Base-by-base conservation (phyloP, 2,888 invertebrate genomes). In the Acrobasis consociella region DNA sequence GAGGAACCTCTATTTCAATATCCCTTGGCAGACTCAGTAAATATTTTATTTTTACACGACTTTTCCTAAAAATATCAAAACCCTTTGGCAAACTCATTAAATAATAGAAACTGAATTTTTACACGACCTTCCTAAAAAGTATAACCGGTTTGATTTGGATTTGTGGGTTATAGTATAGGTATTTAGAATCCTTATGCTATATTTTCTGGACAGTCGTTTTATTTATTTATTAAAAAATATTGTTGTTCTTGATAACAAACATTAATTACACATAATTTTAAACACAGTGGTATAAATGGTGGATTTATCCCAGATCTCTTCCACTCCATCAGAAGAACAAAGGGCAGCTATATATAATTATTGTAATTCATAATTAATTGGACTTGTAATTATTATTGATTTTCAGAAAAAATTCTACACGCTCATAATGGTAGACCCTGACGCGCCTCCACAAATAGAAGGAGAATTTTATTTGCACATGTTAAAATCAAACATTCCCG, bases 401-500 rank as follows among this genome's bases (percentile, higher is more conserved):
- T 46, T 46, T 1, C 81, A 93, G 93, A 89, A 90, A 82, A 89
- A 88, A 72, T 89, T 85, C 68, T 93, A 93, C 72, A 88, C 93
- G 0, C 71, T 93, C 49, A 69, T 93, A n/a, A 77, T 93, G 79
- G 78, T 91, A 0, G 93, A 93, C 67, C 91, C 93, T 8, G 93
- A 93, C 68, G 93, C 91, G 10, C 83, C 92, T 0, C 89, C 91
- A 13, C 87, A 89, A 71, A 65, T 80, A 5, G 87, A 89, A 3
- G 91, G 91, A 37, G 86, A 90, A 71, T 93, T 91, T 75, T 93
- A 81, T 69, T 73, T 93, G 63, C 93, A 93, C 68, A 87, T 93
- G 89, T 70, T 93, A 55, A 92, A 91, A 67, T 87, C 90, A 5
- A 93, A 93, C 71, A 84, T 93, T 67, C 89, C 90, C 39, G 93